phyloP scores from a whole-genome alignment of 1,140 invertebrate genomes.

The Muscidifurax raptorellus region DNA sequence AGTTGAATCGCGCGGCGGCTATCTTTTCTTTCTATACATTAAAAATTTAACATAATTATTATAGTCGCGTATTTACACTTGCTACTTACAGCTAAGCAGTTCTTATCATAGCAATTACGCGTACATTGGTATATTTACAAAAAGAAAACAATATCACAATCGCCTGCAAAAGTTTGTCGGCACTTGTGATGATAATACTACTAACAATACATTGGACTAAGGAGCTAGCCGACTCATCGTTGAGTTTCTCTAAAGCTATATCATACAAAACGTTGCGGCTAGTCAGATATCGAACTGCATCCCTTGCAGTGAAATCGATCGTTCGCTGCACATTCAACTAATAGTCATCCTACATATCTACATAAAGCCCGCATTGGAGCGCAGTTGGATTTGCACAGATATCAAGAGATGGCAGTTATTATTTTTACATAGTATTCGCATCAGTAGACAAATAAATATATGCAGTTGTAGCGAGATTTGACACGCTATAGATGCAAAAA shows the following conservation, averaged over 20 bases:
- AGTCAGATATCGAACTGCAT: not conserved
- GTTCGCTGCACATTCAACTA: not conserved
- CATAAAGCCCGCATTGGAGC: not conserved
- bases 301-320: slow-evolving; percentile 42
- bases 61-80: slow-evolving; percentile 62
- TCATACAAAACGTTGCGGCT: slow-evolving; percentile 52
- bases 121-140: slow-evolving; percentile 61
- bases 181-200: slow-evolving; percentile 34
- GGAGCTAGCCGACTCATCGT: not conserved
- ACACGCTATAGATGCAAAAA: no score
- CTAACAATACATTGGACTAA: slow-evolving; percentile 13
- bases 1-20: not conserved
- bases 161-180: slow-evolving; percentile 43
- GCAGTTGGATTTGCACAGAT: not conserved
- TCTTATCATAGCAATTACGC: slow-evolving; percentile 47
- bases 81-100: slow-evolving; percentile 59
- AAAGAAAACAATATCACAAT: slow-evolving; percentile 36
- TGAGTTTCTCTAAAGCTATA: slow-evolving; percentile 51
- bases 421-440: not conserved
- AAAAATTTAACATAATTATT: slow-evolving; percentile 47
- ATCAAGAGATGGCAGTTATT: not conserved
- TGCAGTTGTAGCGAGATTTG: no score
- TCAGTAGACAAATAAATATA: not conserved
- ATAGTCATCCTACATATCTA: not conserved
- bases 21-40: slow-evolving; percentile 26